These are phyloP conservation scores for Agonopterix alstromeriana DNA, from an alignment of 2,888 invertebrate genomes.

Conservation along the genomic window DNA sequence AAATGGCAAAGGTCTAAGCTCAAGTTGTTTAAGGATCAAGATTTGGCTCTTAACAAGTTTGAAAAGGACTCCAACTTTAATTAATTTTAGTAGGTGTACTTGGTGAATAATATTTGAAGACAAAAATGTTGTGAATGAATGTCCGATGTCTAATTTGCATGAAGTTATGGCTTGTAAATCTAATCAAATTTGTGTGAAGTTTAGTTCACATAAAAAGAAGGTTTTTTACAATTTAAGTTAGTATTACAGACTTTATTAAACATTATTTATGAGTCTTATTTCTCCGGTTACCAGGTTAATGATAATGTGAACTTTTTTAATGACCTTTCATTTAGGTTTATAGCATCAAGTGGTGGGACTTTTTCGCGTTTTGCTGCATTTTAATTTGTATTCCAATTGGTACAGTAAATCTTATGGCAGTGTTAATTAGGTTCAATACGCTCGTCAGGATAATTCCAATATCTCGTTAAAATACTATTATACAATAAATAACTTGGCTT, in stretches of 20 bases:
- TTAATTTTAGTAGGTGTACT: too few species aligned
- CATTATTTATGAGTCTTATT: neutral
- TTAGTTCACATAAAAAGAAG: too few species aligned
- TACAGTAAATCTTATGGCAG: too few species aligned
- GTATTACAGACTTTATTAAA: slow-evolving; percentile 3
- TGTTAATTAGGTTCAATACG: slow-evolving; percentile 6
- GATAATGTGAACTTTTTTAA: slow-evolving; percentile 17
- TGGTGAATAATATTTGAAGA: too few species aligned
- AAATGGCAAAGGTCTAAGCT: too few species aligned
- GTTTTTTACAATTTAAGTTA: slow-evolving; percentile 5
- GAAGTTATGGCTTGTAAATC: too few species aligned
- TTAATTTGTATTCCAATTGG: neutral
- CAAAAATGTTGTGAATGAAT: too few species aligned
- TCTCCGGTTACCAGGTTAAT: slow-evolving; percentile 35
- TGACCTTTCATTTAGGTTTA: slow-evolving; percentile 18
- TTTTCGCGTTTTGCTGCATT: neutral
- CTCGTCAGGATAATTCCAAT: slow-evolving; percentile 4
- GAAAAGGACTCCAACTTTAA: neutral
- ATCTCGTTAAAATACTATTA: neutral
- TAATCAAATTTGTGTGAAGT: too few species aligned
- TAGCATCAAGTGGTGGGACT: neutral
- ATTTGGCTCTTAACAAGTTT: neutral
- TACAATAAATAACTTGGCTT: neutral
- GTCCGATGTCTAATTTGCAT: too few species aligned
- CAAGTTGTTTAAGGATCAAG: neutral